These are phyloP conservation scores for Mactra quadrangularis DNA, from an alignment of 1,140 invertebrate species.

Conservation along the genomic window DNA sequence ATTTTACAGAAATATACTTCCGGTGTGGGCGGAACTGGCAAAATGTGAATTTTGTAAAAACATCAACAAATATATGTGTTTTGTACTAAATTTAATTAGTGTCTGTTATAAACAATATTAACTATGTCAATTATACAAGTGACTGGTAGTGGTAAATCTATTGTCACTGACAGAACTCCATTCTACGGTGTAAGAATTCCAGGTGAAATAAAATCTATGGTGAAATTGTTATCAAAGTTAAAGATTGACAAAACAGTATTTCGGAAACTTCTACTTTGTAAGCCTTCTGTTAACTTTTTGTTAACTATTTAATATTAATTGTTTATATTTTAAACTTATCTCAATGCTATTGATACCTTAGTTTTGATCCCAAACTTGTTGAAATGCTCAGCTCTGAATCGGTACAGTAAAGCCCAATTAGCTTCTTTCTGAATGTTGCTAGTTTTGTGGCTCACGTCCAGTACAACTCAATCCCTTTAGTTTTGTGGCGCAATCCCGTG, in stretches of 20 bases:
- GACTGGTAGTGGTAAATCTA: conserved; percentile 68
- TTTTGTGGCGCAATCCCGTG: too few relatives aligned
- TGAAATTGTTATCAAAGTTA: conserved; percentile 71
- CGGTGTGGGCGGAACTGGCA: conserved; percentile 44
- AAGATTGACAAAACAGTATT: conserved; percentile 74
- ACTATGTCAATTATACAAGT: conserved; percentile 79
- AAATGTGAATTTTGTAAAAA: neutral
- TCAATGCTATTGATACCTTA: too few relatives aligned
- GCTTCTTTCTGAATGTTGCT: too few relatives aligned
- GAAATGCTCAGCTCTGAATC: too few relatives aligned
- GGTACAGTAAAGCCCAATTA: too few relatives aligned
- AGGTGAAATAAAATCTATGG: conserved; percentile 72
- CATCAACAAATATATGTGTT: neutral
- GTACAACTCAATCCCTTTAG: too few relatives aligned
- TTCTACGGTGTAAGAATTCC: conserved; percentile 77
- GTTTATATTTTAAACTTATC: too few relatives aligned
- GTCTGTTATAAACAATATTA: neutral
- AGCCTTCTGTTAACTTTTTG: too few relatives aligned
- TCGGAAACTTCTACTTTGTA: conserved; percentile 75
- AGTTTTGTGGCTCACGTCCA: too few relatives aligned
- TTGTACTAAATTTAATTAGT: neutral
- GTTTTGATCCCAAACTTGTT: too few relatives aligned
- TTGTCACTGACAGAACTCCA: conserved; percentile 69
- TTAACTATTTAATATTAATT: too few relatives aligned
- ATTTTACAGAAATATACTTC: conserved; percentile 11